Evolutionary conservation across 2,113 vertebrate genomes (phyloP), one percentile per base, ranked within the genome.

Genomic region (Aythya baeri): DNA sequence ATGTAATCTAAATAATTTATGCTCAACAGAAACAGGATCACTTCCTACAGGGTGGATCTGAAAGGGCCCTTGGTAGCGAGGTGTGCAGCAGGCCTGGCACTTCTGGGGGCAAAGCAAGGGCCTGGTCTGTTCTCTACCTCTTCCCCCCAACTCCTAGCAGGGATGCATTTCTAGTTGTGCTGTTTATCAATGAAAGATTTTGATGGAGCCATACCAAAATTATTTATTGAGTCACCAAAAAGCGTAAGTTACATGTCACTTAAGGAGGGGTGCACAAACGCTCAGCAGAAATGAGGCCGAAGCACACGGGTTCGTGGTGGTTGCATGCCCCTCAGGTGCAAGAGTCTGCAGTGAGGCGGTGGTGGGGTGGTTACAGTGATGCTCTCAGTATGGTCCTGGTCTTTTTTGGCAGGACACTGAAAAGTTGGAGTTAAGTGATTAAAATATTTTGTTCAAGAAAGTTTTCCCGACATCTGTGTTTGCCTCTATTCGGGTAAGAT

Each of bases 181-280:
- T 38, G 18, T 71, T 86, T 31, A 75, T 44, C 82, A 76, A 14
- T 1, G 11, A 82, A 70, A 49, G 22, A 38, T 89, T 84, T 89
- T 63, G 91, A 87, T 79, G 54, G 63, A 94, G 58, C 38, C 58
- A 3, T 18, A 61, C 34, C 54, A 76, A 52, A 91, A 46, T 70
- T 12, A 72, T 89, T 95, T 96, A 93, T 83, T 93, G 82, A 88
- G 50, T 46, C 72, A 83, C 49, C 88, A 79, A 76, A 68, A 72
- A 79, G 71, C 8, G 0, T 2, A 20, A 82, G 83, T 88, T 36
- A 25, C 90, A 73, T 0, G 0, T 70, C 2, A 0, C 62, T 84
- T 57, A 7, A 59, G 71, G n/a, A 65, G 41, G 38, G 38, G 9
- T 15, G 52, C 27, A 74, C 16, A 67, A 71, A 74, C 0, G 3